phyloP scores from a whole-genome alignment of 2,113 vertebrate genomes.

The Thryonomys swinderianus region DNA sequence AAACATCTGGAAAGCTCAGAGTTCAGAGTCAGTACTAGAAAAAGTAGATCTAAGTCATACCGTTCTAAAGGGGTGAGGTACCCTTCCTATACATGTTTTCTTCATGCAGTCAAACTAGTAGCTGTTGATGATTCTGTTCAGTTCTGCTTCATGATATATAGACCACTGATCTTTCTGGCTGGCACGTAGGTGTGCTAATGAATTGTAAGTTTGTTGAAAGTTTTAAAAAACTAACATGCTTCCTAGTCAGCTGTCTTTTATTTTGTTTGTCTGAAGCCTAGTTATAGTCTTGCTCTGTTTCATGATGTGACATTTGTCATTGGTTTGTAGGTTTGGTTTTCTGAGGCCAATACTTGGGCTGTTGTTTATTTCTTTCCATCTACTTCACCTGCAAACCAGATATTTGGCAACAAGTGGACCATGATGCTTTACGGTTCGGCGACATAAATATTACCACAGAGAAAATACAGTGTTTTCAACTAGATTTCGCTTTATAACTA shows the following conservation, averaged over 20 bases:
- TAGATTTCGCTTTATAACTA: background rate
- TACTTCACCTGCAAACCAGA: background rate
- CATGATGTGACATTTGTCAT: conserved; percentile 22
- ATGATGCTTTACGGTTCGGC: background rate
- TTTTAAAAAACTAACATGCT: background rate
- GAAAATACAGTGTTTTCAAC: background rate
- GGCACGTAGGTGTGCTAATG: conserved; percentile 50
- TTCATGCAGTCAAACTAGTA: background rate
- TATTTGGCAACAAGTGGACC: background rate
- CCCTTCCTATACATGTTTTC: background rate
- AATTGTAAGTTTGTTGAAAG: conserved; percentile 48
- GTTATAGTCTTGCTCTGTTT: conserved; percentile 51
- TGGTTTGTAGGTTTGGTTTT: conserved; percentile 34
- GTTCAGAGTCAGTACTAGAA: conserved; percentile 50
- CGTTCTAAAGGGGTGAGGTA: conserved; percentile 57
- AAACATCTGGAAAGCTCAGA: conserved; percentile 67
- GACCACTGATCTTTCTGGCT: conserved; percentile 38
- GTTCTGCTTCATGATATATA: background rate
- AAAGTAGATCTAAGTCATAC: conserved; percentile 65
- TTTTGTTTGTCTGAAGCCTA: conserved; percentile 72
- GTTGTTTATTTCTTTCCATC: background rate
- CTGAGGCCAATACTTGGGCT: background rate
- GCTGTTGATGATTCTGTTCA: conserved; percentile 57
- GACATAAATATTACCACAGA: background rate
- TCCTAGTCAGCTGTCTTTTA: conserved; percentile 59